phyloP scores from a whole-genome alignment of 2,113 vertebrate genomes.

The Otolemur garnettii region DNA sequence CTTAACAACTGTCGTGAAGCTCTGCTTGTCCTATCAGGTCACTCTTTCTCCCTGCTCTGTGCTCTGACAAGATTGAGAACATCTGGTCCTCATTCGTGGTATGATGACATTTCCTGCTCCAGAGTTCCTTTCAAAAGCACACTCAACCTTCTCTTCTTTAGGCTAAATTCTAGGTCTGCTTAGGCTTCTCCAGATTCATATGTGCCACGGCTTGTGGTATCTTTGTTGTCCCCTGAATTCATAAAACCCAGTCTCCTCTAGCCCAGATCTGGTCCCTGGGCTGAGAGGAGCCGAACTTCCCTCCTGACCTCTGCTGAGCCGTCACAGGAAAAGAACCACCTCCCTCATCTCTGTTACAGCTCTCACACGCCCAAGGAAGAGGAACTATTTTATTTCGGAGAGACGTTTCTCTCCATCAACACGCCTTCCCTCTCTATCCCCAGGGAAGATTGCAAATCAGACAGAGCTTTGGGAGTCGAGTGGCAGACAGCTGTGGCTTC shows the following conservation, averaged over 20 bases:
- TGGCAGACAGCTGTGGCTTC: constrained; percentile 65
- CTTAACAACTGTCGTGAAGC: constrained; percentile 44
- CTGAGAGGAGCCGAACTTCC: not conserved
- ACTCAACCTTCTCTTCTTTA: constrained; percentile 71
- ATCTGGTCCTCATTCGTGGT: constrained; percentile 75
- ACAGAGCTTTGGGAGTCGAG: not conserved
- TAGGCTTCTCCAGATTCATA: not conserved
- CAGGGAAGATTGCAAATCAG: constrained; percentile 33
- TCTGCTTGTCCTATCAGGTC: constrained; percentile 60
- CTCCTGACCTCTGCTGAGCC: not conserved
- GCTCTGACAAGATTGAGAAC: constrained; percentile 66
- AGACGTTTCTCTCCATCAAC: constrained; percentile 1
- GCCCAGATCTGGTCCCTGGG: not conserved
- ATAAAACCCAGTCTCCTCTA: not conserved
- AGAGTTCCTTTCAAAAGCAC: constrained; percentile 69
- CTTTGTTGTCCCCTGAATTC: not conserved
- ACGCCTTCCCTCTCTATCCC: constrained; percentile 54
- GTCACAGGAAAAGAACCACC: not conserved
- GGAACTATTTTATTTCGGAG: not conserved
- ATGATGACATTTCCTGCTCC: constrained; percentile 80
- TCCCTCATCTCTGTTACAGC: not conserved
- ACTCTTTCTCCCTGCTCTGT: constrained; percentile 60
- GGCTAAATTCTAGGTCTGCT: constrained; percentile 55
- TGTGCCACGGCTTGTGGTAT: not conserved
- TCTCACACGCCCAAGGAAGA: not conserved